Evolutionary conservation across 2,888 invertebrate species (phyloP), one percentile per base, ranked within the genome.

Genomic region (Alsophila aescularia): DNA sequence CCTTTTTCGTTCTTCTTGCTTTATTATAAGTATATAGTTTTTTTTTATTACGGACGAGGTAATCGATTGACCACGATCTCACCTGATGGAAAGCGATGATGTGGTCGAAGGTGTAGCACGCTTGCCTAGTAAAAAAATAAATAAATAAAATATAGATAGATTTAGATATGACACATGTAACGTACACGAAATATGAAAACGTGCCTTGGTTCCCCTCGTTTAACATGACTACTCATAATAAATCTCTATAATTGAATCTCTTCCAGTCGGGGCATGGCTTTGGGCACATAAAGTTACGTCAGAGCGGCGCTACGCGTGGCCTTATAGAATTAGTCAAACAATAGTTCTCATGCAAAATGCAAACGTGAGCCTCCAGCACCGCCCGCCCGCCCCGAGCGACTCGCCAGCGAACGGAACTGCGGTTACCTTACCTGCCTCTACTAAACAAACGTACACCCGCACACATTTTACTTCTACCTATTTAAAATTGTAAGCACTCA

Each of bases 311-410:
- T 51, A 55, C 54, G 53, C 47, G 39, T 18, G 35, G 42, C 29
- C 34, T 37, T 49, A 32, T 60, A 58, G 60, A 63, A 52, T 56
- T 72, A 73, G 67, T 70, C 73, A 70, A 78, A 83, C 83, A 84
- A 82, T 81, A 76, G 80, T 67, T 64, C 80, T 83, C 84, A 84
- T 85, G 77, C 77, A 85, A 85, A 81, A 85, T 84, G 82, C 83
- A 85, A 75, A 75, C 75, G 70, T 60, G 58, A 73, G 75, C 73
- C 66, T 70, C 71, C 72, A 62, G 52, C 55, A 62, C 54, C n/a
- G 16, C 35, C 18, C 44, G 59, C 57, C 67, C 68, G 63, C 60
- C 66, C 62, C 71, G 68, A 70, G 70, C 70, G 67, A 73, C 73
- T 64, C 62, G 64, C 63, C 67, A 66, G 70, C 62, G 61, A 64